Evolutionary conservation across 2,888 invertebrate species (phyloP).

Genomic region (Hyppa rectilinea): DNA sequence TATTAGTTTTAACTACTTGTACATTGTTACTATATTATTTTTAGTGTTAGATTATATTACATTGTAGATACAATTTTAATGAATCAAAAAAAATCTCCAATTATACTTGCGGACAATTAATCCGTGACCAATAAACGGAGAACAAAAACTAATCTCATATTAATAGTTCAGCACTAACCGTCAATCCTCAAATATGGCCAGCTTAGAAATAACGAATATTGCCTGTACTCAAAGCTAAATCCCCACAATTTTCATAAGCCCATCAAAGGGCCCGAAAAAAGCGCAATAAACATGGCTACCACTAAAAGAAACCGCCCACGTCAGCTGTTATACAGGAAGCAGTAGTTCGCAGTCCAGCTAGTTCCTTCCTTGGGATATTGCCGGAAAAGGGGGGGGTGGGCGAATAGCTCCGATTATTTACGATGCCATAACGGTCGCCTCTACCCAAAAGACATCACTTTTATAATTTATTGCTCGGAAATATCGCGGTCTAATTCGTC

Average conservation of each 20-base stretch:
- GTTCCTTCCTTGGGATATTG: conserved; percentile 79
- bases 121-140: not conserved
- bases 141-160: not conserved
- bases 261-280: conserved; percentile 31
- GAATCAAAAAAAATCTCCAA: too few relatives aligned
- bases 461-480: conserved; percentile 85
- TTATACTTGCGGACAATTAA: not conserved
- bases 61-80: too few relatives aligned
- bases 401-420: conserved; percentile 60
- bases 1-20: too few relatives aligned
- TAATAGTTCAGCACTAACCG: not conserved
- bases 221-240: not conserved
- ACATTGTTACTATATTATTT: too few relatives aligned
- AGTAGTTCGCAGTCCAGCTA: conserved; percentile 71
- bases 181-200: not conserved
- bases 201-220: not conserved
- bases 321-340: conserved; percentile 68
- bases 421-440: conserved; percentile 67
- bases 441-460: conserved; percentile 81
- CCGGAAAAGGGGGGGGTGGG: conserved; percentile 49
- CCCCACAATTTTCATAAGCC: conserved; percentile 38
- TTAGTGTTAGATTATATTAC: too few relatives aligned
- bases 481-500: conserved; percentile 85
- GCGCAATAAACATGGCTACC: conserved; percentile 51
- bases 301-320: conserved; percentile 53